Evolutionary conservation across 2,113 vertebrate genomes (phyloP).

Genomic region (Nothobranchius kuhntae): DNA sequence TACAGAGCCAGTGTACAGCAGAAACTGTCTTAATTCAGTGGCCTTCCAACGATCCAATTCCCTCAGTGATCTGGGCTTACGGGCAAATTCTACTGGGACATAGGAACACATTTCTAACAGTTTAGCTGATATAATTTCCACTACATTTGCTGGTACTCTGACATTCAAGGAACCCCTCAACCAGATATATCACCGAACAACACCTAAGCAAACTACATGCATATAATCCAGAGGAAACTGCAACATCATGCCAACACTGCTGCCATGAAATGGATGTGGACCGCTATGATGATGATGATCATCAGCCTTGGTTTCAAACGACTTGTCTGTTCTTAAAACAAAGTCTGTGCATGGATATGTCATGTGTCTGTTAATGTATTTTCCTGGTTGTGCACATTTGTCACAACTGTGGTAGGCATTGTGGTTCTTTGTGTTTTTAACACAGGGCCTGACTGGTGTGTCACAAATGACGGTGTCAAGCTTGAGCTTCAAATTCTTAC

Average conservation of each 20-base stretch:
- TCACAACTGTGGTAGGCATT: slow-evolving; percentile 3
- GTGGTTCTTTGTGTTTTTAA: slow-evolving; percentile 10
- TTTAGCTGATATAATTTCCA: neutral
- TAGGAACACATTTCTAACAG: neutral
- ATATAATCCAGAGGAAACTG: neutral
- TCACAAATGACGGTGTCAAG: slow-evolving; percentile 18
- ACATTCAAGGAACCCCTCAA: neutral
- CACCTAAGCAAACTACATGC: neutral
- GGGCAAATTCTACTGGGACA: neutral
- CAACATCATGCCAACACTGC: neutral
- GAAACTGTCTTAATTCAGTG: slow-evolving; percentile 3
- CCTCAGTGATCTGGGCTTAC: neutral
- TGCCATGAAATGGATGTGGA: slow-evolving; percentile 3
- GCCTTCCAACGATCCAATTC: slow-evolving; percentile 1
- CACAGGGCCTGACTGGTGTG: slow-evolving; percentile 6
- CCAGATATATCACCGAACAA: neutral
- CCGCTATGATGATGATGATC: slow-evolving; percentile 1
- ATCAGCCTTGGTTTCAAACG: slow-evolving; percentile 7
- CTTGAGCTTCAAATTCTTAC: neutral
- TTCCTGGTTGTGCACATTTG: neutral
- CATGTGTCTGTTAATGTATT: neutral
- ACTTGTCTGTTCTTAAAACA: slow-evolving; percentile 9
- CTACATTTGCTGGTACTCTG: neutral
- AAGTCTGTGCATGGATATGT: slow-evolving; percentile 9
- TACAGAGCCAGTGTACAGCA: slow-evolving; percentile 1